A percentile compares a stretch with the other conserved stretches of the same genome.
These are phyloP conservation scores for Carabus problematicus DNA, from an alignment of 2,888 invertebrate genomes.

Conservation along the genomic window DNA sequence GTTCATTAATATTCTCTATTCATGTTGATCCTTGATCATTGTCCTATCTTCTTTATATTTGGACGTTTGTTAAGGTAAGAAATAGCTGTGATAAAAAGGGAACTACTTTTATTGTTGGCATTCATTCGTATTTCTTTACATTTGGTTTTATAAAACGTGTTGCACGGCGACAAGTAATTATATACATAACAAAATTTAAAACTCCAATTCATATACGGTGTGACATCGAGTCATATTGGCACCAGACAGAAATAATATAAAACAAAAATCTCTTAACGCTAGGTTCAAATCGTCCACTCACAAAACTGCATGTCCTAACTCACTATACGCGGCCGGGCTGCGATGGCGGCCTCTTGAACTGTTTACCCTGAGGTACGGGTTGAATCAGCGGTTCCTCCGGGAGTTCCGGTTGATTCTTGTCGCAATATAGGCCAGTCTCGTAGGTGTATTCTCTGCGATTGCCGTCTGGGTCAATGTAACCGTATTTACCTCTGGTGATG, in stretches of 20 bases:
- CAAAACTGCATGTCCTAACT: not conserved
- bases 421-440: slow-evolving; percentile 79
- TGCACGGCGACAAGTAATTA: too few relatives aligned
- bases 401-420: slow-evolving; percentile 61
- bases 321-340: slow-evolving; percentile 31
- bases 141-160: not conserved
- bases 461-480: slow-evolving; percentile 85
- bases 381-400: slow-evolving; percentile 41
- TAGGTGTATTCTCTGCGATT: slow-evolving; percentile 82
- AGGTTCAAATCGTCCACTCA: slow-evolving; percentile 8
- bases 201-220: too few relatives aligned
- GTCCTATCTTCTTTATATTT: not conserved
- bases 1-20: too few relatives aligned
- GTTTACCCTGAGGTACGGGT: slow-evolving; percentile 22
- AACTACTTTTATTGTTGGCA: too few relatives aligned
- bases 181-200: too few relatives aligned
- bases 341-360: slow-evolving; percentile 24
- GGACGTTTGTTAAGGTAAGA: not conserved
- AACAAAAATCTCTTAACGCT: slow-evolving; percentile 3
- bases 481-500: slow-evolving; percentile 76
- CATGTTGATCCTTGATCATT: too few relatives aligned
- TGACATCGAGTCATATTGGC: slow-evolving; percentile 27
- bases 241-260: slow-evolving; percentile 22
- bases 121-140: too few relatives aligned
- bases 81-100: too few relatives aligned